phyloP scores from a whole-genome alignment of 2,888 invertebrate species.

The Hecatera dysodea region DNA sequence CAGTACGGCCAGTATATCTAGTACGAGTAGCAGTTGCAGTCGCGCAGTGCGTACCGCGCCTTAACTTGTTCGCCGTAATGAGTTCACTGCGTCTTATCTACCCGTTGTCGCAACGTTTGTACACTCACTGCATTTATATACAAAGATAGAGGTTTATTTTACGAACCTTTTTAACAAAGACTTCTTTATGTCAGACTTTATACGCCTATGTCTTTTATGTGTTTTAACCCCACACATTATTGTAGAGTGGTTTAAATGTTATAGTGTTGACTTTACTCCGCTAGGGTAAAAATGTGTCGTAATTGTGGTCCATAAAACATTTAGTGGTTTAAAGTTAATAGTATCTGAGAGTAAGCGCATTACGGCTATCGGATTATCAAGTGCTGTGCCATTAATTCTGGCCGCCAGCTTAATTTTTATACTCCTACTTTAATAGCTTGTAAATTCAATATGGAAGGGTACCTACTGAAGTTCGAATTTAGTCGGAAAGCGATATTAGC shows the following conservation, averaged over 20 bases:
- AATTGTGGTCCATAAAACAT: slow-evolving; percentile 48
- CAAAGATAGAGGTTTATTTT: slow-evolving; percentile 35
- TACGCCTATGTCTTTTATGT: slow-evolving; percentile 36
- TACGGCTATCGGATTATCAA: slow-evolving; percentile 64
- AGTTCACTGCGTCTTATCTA: slow-evolving; percentile 45
- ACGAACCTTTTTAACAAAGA: slow-evolving; percentile 48
- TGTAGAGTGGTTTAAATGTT: slow-evolving; percentile 39
- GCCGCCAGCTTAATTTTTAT: slow-evolving; percentile 59
- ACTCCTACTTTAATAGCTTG: slow-evolving; percentile 58
- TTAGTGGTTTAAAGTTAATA: slow-evolving; percentile 53
- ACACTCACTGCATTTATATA: slow-evolving; percentile 35
- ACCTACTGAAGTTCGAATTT: slow-evolving; percentile 25
- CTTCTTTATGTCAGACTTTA: slow-evolving; percentile 45
- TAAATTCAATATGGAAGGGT: slow-evolving; percentile 49
- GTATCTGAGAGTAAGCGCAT: slow-evolving; percentile 65
- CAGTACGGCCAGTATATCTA: slow-evolving; percentile 20
- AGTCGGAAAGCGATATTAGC: slow-evolving; percentile 20
- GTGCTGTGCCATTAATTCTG: slow-evolving; percentile 60
- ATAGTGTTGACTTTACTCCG: slow-evolving; percentile 44
- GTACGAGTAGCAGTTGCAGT: slow-evolving; percentile 29
- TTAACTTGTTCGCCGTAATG: slow-evolving; percentile 47
- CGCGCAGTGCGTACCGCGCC: slow-evolving; percentile 37
- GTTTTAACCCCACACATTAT: slow-evolving; percentile 31
- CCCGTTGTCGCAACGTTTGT: slow-evolving; percentile 23
- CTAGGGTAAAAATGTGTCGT: slow-evolving; percentile 37